Evolutionary conservation across 2,113 vertebrate species (phyloP), one percentile per base, ranked within the genome.

Genomic region (Puffinus mauretanicus): DNA sequence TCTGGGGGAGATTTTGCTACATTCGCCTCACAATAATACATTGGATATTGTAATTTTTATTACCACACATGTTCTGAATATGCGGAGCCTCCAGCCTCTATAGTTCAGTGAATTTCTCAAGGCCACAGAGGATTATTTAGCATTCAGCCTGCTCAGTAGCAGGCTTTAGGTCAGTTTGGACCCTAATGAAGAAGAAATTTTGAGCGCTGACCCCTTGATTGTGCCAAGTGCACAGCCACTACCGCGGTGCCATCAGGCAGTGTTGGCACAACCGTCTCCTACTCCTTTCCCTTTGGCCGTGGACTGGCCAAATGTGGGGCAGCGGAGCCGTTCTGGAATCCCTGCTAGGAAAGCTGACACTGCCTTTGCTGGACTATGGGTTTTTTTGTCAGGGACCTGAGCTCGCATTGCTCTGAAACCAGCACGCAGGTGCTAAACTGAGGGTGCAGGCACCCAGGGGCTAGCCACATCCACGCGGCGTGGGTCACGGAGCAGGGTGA

Each of bases 241-340:
- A 17, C n/a, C 4, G 0, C 52, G 10, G 61, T 7, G 36, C 12
- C 1, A 10, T 16, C 72, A 11, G n/a, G 61, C 10, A 7, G 61
- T 1, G 16, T 60, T 32, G 54, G 32, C 64, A 61, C 64, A 36
- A 5, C 32, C 4, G 5, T 7, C 69, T 32, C 32, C 38, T 27
- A 5, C 32, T 38, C 26, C 36, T 54, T 62, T 34, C 47, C 34
- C 2, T 9, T 27, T 6, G 44, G 24, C 36, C 40, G 47, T 38
- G 42, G n/a, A 9, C 51, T 17, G 72, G 21, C 32, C 83, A 19
- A 4, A 49, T 2, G 32, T 32, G 54, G 26, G 51, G 46, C 24
- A 26, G 32, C 2, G 5, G 55, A 60, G 54, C 38, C 34, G 38
- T 42, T 60, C 32, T 32, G 64, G 57, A 29, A 42, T 27, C n/a